Evolutionary conservation across 2,113 vertebrate genomes (phyloP), one percentile per base, ranked within the genome.

Genomic region (Melanostigma gelatinosum): DNA sequence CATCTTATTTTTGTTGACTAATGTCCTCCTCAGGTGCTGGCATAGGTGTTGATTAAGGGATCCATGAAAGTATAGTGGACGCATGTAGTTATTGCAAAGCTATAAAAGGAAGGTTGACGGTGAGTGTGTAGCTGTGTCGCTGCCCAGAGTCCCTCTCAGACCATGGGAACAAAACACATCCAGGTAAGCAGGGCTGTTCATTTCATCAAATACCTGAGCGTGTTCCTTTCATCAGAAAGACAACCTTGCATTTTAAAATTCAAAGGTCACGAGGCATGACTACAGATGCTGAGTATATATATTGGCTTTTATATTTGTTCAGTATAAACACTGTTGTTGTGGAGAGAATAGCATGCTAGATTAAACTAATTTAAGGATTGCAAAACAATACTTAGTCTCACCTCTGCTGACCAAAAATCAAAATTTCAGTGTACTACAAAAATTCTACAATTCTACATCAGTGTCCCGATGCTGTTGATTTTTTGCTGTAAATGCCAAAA

Each of bases 1-100:
- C 85, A 77, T 87, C 88, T 84, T 88, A 67, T 92, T 92, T 93
- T 90, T 90, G 92, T 92, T 86, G 89, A 92, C 90, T 90, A 85
- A 88, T 87, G 80, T 84, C 48, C 78, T 77, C 83, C 83, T 85
- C 86, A 88, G 72, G 61, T 70, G 79, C 58, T 71, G 16, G 18
- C 40, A n/a, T 8, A 78, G 50, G 63, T 76, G 77, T 77, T 92
- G 85, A 89, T 91, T 91, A 82, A 63, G 76, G 72, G 90, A 73
- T 91, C 77, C 27, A 50, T 74, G 58, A 83, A 90, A 89, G 77
- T 70, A 79, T 9, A 86, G 87, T 48, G 63, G 63, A 66, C 66
- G 68, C 79, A 42, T 79, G 44, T 72, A 75, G 12, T 87, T 87
- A 82, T 8, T 55, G 57, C 34, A 60, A 71, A 60, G 65, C 87